A percentile compares a stretch with the other conserved stretches of the same genome.
phyloP scores from a whole-genome alignment of 2,888 invertebrate species.

The Apomyelois bistriatella region DNA sequence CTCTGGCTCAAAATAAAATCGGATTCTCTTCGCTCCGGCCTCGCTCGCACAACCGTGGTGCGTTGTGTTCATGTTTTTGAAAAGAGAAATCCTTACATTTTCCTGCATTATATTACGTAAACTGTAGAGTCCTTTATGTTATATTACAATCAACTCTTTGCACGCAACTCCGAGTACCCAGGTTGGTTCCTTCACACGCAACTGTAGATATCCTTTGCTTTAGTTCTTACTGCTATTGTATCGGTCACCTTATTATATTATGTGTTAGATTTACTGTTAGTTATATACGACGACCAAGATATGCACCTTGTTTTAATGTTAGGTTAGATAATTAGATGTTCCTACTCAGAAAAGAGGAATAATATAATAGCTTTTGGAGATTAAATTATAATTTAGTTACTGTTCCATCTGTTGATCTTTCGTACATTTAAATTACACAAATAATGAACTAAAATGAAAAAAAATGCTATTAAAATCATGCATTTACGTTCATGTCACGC shows the following conservation, averaged over 20 bases:
- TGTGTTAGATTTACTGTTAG: slow-evolving; percentile 7
- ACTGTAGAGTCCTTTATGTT: slow-evolving; percentile 45
- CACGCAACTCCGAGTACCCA: slow-evolving; percentile 41
- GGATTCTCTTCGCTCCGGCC: slow-evolving; percentile 74
- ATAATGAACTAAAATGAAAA: not conserved
- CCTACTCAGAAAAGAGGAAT: not conserved
- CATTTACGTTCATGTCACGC: slow-evolving; percentile 26
- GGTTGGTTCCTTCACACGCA: slow-evolving; percentile 35
- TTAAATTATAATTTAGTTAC: not conserved
- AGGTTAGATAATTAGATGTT: slow-evolving; percentile 25
- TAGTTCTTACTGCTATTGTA: slow-evolving; percentile 29
- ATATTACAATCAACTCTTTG: slow-evolving; percentile 43
- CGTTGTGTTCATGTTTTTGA: slow-evolving; percentile 79
- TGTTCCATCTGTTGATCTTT: too few relatives aligned
- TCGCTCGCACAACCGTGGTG: slow-evolving; percentile 82
- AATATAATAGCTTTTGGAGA: not conserved
- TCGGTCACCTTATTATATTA: slow-evolving; percentile 27
- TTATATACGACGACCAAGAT: slow-evolving; percentile 26
- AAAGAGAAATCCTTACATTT: slow-evolving; percentile 65
- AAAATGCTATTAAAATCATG: not conserved
- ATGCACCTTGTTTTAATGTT: slow-evolving; percentile 37
- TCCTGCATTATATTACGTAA: slow-evolving; percentile 38
- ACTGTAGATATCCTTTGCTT: slow-evolving; percentile 50
- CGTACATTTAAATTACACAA: too few relatives aligned
- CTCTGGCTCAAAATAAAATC: slow-evolving; percentile 82